Evolutionary conservation across 2,888 invertebrate species (phyloP).

Genomic region (Argyra leucocephala): DNA sequence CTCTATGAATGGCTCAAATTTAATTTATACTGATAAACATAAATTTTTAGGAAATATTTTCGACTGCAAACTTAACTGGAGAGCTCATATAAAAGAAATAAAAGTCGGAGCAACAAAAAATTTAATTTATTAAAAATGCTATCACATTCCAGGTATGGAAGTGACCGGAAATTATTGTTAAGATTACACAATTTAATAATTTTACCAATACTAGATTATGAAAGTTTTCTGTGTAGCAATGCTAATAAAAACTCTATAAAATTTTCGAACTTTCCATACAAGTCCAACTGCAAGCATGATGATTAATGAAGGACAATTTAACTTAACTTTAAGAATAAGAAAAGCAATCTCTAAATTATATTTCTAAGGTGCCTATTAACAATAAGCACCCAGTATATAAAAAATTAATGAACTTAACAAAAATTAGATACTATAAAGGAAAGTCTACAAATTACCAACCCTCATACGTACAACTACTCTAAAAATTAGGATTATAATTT

Average conservation of each 20-base stretch:
- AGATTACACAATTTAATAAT: too few species aligned
- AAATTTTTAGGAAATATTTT: too few species aligned
- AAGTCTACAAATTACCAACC: conserved; percentile 6
- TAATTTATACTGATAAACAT: too few species aligned
- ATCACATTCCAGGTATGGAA: too few species aligned
- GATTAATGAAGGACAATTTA: conserved; percentile 1
- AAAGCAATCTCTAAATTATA: neutral
- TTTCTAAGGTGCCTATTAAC: neutral
- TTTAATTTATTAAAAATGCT: too few species aligned
- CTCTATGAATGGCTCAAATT: too few species aligned
- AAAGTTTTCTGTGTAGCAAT: too few species aligned
- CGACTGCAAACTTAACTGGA: too few species aligned
- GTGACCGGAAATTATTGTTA: conserved; percentile 7
- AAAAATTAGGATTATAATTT: neutral
- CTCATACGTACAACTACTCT: conserved; percentile 1
- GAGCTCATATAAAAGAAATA: too few species aligned
- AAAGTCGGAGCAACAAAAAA: too few species aligned
- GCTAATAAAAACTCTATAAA: neutral
- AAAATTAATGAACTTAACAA: neutral
- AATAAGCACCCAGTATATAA: neutral
- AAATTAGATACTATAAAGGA: neutral
- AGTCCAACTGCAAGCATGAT: conserved; percentile 7
- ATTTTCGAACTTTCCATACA: conserved; percentile 9
- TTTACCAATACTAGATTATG: too few species aligned
- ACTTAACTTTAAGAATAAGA: conserved; percentile 7